Evolutionary conservation across 2,888 invertebrate genomes (phyloP), one percentile per base, ranked within the genome.

Genomic region (Strigamia crassipes): DNA sequence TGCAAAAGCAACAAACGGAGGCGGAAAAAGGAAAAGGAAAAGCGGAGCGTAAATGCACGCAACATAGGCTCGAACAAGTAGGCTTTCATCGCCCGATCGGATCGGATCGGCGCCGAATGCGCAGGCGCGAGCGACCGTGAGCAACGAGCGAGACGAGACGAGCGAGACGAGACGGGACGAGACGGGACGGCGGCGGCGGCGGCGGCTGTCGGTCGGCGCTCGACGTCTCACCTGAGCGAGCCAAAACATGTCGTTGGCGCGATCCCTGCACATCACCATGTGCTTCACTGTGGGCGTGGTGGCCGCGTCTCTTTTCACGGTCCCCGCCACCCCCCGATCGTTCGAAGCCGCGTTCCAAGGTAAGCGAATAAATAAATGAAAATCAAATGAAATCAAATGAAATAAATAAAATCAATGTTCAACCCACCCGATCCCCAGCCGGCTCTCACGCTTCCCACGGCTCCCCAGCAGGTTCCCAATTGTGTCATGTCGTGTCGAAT

Each of bases 51-150:
- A 46, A 46, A 46, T 46, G 46, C 46, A 46, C 46, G 15, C 13
- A 46, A 46, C 15, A 27, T 27, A 27, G 3, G 27, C 27, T 27
- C 27, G 15, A n/a, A 46, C 13, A 46, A 15, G 12, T 1, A 15
- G 15, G 0, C 13, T 46, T 46, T 46, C n/a, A 4, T 12, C 46
- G 0, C n/a, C 46, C 46, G n/a, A 13, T n/a, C 46, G 15, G 46
- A 46, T 46, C 38, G 38, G 15, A 61, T 61, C 61, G 61, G 23
- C 61, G 61, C 23, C 23, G 61, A 61, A 61, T 61, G 61, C 61
- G 61, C 61, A 61, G 6, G 61, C 61, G 61, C 61, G 61, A 61
- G 18, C 61, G 23, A 61, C 61, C 61, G 61, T 61, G 61, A 61
- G 61, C 61, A 61, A 23, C 61, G 61, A 18, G 61, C 61, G 61